Evolutionary conservation across 1,140 invertebrate species (phyloP), one percentile per base, ranked within the genome.

Genomic region (Heliconius melpomene): DNA sequence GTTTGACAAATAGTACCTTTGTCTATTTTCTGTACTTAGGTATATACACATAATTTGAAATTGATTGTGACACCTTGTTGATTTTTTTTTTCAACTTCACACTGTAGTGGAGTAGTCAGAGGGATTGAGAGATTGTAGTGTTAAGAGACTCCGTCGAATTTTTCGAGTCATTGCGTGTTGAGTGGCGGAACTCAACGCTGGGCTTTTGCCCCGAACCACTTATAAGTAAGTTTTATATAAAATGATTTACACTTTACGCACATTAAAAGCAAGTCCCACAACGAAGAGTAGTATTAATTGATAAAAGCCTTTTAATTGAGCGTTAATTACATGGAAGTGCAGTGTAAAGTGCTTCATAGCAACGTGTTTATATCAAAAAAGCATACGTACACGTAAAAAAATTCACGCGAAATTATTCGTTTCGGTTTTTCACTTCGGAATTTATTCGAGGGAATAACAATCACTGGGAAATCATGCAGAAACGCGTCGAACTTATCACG

Each of bases 381-480:
- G 20, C 23, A 6, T 20, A 54, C 52, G 18, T 29, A 29, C 29
- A 29, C 26, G n/a, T 29, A 66, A 66, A 66, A 36, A 66, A 66
- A 6, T 16, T 26, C 60, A n/a, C 18, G 46, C 38, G 20, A 38
- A 78, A 38, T 78, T 26, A 78, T 13, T 71, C 23, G 26, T 74
- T 84, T 83, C 86, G 72, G 81, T 77, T 84, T 86, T 85, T 78
- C 72, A 74, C 83, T 78, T 79, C 54, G 82, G 81, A 89, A 87
- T 91, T 88, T 84, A 88, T 88, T 90, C 85, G 79, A 76, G 83
- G 83, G 84, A 81, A 66, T 66, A 79, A 84, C 85, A 89, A 90
- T 91, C 90, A 89, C 82, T 75, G 85, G 76, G 84, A 91, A 91
- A 89, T 91, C 90, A 89, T 90, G 89, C 90, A 89, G 89, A 91